Evolutionary conservation across 2,888 invertebrate species (phyloP).

Genomic region (Fragum sueziense): DNA sequence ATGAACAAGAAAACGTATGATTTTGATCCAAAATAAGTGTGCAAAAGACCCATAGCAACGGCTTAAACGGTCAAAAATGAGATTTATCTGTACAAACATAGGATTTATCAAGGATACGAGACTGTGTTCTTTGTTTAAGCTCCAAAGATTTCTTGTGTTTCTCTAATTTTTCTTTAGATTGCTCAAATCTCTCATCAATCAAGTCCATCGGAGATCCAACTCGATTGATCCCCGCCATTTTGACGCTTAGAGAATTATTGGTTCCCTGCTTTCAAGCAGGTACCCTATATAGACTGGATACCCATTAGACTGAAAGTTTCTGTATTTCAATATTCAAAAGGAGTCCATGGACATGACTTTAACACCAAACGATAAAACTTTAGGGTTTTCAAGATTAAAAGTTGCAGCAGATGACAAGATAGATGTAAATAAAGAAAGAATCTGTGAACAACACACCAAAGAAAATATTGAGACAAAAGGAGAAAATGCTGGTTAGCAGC

Average conservation of each 20-base stretch:
- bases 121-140: slow-evolving; percentile 70
- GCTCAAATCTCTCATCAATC: slow-evolving; percentile 73
- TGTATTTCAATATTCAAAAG: too few species aligned
- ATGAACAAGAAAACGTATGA: too few species aligned
- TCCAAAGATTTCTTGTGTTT: slow-evolving; percentile 68
- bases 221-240: slow-evolving; percentile 76
- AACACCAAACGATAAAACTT: background rate
- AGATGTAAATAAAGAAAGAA: background rate
- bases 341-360: too few species aligned
- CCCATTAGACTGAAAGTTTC: too few species aligned
- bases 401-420: background rate
- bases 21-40: too few species aligned
- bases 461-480: slow-evolving; percentile 1
- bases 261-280: background rate
- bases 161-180: slow-evolving; percentile 66
- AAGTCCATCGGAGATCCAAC: slow-evolving; percentile 78
- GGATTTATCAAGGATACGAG: slow-evolving; percentile 72
- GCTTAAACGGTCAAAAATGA: background rate
- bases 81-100: background rate
- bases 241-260: slow-evolving; percentile 40
- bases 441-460: too few species aligned
- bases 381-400: background rate
- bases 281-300: background rate
- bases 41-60: background rate
- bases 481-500: background rate